Percentiles rank a stretch among this genome's conserved stretches.
These are phyloP conservation scores for Amiota communis DNA, from an alignment of 2,888 invertebrate species.

Conservation along the genomic window DNA sequence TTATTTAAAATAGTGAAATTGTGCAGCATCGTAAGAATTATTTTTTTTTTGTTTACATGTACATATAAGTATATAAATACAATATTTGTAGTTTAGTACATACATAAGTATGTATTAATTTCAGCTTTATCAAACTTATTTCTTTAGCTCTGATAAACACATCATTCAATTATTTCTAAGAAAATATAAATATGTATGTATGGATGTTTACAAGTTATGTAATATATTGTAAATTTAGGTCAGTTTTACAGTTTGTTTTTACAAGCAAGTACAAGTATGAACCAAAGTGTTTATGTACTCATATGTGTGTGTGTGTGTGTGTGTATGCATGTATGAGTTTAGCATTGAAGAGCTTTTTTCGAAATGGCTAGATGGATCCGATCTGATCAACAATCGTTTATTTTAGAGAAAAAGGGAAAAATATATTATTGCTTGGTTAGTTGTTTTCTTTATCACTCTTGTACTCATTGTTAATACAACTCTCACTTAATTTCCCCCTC, in stretches of 20 bases:
- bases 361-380: too few species aligned
- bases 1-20: too few species aligned
- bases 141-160: too few species aligned
- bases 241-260: slow-evolving; percentile 61
- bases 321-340: neutral
- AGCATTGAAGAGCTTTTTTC: neutral
- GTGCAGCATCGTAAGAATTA: too few species aligned
- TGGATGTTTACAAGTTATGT: slow-evolving; percentile 49
- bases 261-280: neutral
- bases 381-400: too few species aligned
- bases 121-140: too few species aligned
- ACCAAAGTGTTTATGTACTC: neutral
- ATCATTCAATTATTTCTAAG: too few species aligned
- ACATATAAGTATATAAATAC: too few species aligned
- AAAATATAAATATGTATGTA: too few species aligned
- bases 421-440: neutral
- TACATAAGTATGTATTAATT: too few species aligned
- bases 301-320: slow-evolving; percentile 2
- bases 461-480: neutral
- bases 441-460: neutral
- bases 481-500: neutral
- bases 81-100: too few species aligned
- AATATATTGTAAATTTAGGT: slow-evolving; percentile 63
- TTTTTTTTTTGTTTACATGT: too few species aligned
- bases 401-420: neutral